These are phyloP conservation scores for Lasioglossum baleicum DNA, from an alignment of 1,140 invertebrate species.

Conservation along the genomic window DNA sequence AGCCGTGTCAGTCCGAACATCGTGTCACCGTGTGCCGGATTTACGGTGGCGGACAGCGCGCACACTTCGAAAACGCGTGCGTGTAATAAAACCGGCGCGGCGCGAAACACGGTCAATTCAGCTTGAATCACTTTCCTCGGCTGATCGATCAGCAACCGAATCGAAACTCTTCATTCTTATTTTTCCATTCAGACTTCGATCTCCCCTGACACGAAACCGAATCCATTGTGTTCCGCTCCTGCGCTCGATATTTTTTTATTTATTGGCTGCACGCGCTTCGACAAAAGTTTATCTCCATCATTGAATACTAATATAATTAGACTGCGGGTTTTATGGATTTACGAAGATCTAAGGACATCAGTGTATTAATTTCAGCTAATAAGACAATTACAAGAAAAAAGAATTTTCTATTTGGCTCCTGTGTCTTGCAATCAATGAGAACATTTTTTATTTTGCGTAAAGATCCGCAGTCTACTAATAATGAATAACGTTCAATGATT, in stretches of 20 bases:
- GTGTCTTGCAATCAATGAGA: no score
- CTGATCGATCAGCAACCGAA: conserved; percentile 4
- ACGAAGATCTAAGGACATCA: no score
- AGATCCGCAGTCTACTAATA: no score
- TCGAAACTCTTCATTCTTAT: not conserved
- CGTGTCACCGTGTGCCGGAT: conserved; percentile 36
- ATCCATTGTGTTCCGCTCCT: not conserved
- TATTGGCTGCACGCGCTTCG: not conserved
- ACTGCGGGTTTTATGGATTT: no score
- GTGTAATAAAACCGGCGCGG: conserved; percentile 4
- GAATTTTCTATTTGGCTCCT: no score
- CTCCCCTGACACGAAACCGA: not conserved
- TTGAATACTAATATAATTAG: not conserved
- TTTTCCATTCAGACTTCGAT: not conserved
- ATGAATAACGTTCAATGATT: no score
- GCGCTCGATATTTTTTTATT: not conserved
- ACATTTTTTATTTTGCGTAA: no score
- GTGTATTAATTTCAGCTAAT: no score
- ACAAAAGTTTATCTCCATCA: not conserved
- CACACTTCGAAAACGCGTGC: conserved; percentile 18
- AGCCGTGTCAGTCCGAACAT: conserved; percentile 34
- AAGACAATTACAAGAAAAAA: no score
- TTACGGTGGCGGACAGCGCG: conserved; percentile 7
- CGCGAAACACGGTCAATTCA: conserved; percentile 31
- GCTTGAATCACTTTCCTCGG: conserved; percentile 47